Base-by-base conservation (phyloP, 2,888 invertebrate genomes). In the Pheosia tremula region DNA sequence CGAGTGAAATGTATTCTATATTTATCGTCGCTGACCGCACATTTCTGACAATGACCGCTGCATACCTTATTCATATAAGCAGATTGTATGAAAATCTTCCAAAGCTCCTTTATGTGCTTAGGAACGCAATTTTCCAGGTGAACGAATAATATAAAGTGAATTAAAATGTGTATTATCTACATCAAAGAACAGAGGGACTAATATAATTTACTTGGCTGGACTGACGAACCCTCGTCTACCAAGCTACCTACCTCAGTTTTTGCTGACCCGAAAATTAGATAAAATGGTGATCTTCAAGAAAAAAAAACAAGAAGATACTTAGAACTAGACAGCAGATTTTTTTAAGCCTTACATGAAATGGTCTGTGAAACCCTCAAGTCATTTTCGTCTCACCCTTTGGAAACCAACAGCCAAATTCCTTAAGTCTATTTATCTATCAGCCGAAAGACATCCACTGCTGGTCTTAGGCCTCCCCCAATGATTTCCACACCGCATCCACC, bases 21-120 rank as follows among this genome's bases (percentile, higher is more conserved):
- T 88, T 89, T 89, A 87, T 89, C 81, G 81, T 81, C 71, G 86
- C 88, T 91, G 91, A 88, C 90, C 89, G 87, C 81, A 85, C 83
- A 75, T 87, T 86, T 81, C 82, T 80, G 78, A 88, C 89, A 90
- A 90, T 89, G 84, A 83, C 83, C 84, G 67, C 63, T 75, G 71
- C 50, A 77, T 84, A 71, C 77, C 79, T 81, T 83, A 81, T 82
- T 80, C 78, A 80, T 69, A 59, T 69, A 67, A 75, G 79, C 82
- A 86, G 78, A 87, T 86, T 82, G 81, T 65, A 62, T 71, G 75
- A 75, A 86, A 79, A 80, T 80, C 67, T 58, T 4, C 59, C 53
- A 65, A 65, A 72, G 64, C 61, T 65, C 76, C 67, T 80, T 79
- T 83, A 79, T 83, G 77, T 83, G 79, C 67, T 80, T 76, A 76